A percentile compares a stretch with the other conserved stretches of the same genome.
phyloP scores from a whole-genome alignment of 2,888 invertebrate species.

The Seira sanloemensis region DNA sequence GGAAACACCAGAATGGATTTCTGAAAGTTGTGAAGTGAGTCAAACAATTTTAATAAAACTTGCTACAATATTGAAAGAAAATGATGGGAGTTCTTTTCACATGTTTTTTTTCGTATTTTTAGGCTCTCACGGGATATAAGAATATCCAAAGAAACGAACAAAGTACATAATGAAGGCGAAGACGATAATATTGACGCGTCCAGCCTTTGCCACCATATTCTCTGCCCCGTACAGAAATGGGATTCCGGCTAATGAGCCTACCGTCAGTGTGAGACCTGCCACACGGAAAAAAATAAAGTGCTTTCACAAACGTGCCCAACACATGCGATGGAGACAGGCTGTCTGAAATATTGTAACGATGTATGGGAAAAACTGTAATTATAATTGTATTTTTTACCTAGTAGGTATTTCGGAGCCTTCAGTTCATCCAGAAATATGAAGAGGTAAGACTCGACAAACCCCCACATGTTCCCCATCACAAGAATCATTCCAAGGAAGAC shows the following conservation, averaged over 20 bases:
- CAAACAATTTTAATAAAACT: slow-evolving; percentile 17
- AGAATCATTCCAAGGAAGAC: slow-evolving; percentile 89
- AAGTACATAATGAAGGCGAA: slow-evolving; percentile 91
- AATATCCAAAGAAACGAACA: slow-evolving; percentile 87
- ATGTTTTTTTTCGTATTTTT: no score
- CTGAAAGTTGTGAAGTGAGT: slow-evolving; percentile 76
- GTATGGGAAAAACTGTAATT: neutral
- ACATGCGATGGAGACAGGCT: no score
- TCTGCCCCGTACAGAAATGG: slow-evolving; percentile 91
- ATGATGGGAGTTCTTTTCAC: neutral
- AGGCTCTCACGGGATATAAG: slow-evolving; percentile 86
- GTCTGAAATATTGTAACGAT: no score
- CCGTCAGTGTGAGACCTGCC: slow-evolving; percentile 87
- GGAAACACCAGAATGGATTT: slow-evolving; percentile 92
- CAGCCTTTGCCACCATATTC: slow-evolving; percentile 86
- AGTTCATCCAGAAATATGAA: slow-evolving; percentile 90
- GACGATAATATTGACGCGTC: slow-evolving; percentile 89
- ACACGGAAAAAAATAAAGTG: neutral
- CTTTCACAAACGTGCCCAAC: no score
- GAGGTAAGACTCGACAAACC: slow-evolving; percentile 91
- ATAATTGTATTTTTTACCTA: slow-evolving; percentile 79
- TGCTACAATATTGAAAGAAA: slow-evolving; percentile 18
- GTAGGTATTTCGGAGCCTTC: slow-evolving; percentile 87
- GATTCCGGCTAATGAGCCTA: slow-evolving; percentile 88
- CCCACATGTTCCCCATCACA: slow-evolving; percentile 90